Evolutionary conservation across 2,113 vertebrate genomes (phyloP).

Genomic region (Morone saxatilis): DNA sequence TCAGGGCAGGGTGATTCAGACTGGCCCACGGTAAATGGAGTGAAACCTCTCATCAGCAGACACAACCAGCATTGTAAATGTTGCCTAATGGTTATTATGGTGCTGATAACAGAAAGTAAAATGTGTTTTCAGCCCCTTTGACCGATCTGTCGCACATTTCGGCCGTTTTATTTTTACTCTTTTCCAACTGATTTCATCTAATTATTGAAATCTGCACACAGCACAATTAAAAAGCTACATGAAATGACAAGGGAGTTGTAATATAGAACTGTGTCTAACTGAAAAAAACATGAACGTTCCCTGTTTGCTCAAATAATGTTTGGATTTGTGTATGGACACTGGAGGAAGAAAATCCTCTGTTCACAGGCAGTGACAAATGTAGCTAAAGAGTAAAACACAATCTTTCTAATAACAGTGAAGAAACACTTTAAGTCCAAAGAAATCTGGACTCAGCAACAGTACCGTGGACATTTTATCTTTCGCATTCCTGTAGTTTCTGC

Average conservation of each 20-base stretch:
- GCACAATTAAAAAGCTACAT: background rate
- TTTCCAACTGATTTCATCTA: background rate
- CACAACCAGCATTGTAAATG: slow-evolving; percentile 29
- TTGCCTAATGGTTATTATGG: slow-evolving; percentile 22
- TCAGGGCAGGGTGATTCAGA: slow-evolving; percentile 47
- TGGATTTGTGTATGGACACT: background rate
- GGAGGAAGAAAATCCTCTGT: slow-evolving; percentile 5
- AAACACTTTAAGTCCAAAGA: slow-evolving; percentile 1
- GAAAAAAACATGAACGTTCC: background rate
- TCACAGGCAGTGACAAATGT: slow-evolving; percentile 36
- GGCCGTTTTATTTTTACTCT: background rate
- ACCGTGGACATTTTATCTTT: slow-evolving; percentile 27
- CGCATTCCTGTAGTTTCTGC: slow-evolving; percentile 4
- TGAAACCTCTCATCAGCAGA: slow-evolving; percentile 58
- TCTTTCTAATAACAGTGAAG: background rate
- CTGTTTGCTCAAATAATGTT: slow-evolving; percentile 24
- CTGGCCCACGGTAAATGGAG: slow-evolving; percentile 48
- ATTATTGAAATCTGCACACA: background rate
- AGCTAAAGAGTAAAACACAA: slow-evolving; percentile 8
- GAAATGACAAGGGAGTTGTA: slow-evolving; percentile 10
- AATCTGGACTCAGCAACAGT: slow-evolving; percentile 18
- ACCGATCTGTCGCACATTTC: background rate
- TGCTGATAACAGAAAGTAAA: slow-evolving; percentile 27
- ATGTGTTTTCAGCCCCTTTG: slow-evolving; percentile 10
- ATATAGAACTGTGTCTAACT: background rate